A percentile compares a stretch with the other conserved stretches of the same genome.
phyloP scores from a whole-genome alignment of 2,113 vertebrate genomes.

The Conger conger region DNA sequence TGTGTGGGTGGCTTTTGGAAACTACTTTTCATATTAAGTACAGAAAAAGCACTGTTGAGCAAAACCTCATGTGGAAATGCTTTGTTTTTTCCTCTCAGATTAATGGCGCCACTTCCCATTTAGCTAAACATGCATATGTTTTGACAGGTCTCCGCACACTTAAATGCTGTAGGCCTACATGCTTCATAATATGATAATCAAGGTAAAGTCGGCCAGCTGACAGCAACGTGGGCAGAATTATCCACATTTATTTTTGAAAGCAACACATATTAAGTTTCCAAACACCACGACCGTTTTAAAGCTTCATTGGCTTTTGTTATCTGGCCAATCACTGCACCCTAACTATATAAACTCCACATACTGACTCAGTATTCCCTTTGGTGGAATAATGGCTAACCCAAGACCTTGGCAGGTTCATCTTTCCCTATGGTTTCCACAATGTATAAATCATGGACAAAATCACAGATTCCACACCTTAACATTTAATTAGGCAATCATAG shows the following conservation, averaged over 20 bases:
- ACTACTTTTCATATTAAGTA: conserved; percentile 8
- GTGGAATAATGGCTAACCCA: no score
- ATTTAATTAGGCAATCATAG: no score
- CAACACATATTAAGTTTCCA: no score
- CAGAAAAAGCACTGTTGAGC: not conserved
- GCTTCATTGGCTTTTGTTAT: no score
- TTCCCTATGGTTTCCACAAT: no score
- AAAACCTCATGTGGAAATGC: conserved; percentile 22
- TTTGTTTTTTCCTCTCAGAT: not conserved
- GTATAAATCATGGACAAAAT: no score
- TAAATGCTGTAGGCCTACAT: no score
- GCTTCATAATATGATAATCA: not conserved
- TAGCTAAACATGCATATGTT: not conserved
- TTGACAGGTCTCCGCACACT: not conserved
- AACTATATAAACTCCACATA: no score
- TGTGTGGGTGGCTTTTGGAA: conserved; percentile 23
- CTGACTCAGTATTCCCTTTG: no score
- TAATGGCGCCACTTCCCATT: not conserved
- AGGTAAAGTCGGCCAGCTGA: not conserved
- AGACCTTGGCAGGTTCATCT: no score
- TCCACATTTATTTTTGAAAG: not conserved
- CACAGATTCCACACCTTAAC: no score
- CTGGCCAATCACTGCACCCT: not conserved
- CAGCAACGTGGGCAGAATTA: not conserved
- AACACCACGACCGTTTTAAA: no score